Conservation (phyloP, 2,113 vertebrate genomes). For the Xerus inauris region DNA sequence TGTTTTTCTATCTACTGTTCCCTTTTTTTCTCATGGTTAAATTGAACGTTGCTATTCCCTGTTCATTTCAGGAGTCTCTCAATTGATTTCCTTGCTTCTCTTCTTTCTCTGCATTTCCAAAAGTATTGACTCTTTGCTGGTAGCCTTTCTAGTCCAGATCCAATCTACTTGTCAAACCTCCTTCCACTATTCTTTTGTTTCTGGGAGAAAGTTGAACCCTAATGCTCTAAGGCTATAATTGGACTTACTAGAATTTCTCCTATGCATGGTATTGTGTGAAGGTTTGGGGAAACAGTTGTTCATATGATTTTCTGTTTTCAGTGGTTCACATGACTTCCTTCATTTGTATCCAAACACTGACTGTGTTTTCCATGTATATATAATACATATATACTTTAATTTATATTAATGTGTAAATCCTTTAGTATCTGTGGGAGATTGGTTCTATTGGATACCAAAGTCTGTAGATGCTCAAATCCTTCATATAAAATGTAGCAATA, state of each 20-base stretch:
- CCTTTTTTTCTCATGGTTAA: not conserved
- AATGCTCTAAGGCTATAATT: not conserved
- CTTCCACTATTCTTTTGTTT: not conserved
- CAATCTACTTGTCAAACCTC: not conserved
- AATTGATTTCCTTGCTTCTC: conserved; percentile 13
- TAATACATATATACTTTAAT: not conserved
- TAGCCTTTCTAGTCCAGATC: not conserved
- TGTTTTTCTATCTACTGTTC: not conserved
- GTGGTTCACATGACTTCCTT: conserved; percentile 19
- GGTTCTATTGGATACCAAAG: not conserved
- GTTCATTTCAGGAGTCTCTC: conserved; percentile 22
- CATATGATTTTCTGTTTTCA: conserved; percentile 21
- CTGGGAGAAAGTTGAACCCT: not conserved
- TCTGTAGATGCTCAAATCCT: no score
- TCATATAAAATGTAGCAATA: not conserved
- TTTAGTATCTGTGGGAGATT: not conserved
- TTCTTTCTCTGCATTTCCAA: not conserved
- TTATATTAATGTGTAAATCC: not conserved
- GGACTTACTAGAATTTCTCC: not conserved
- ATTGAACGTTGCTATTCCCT: not conserved
- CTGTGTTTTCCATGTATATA: not conserved
- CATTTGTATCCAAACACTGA: conserved; percentile 16
- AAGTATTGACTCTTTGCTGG: not conserved
- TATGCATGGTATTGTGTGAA: not conserved
- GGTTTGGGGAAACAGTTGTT: conserved; percentile 16